Conservation (phyloP, 1,140 invertebrate genomes). For the Penaeus japonicus region DNA sequence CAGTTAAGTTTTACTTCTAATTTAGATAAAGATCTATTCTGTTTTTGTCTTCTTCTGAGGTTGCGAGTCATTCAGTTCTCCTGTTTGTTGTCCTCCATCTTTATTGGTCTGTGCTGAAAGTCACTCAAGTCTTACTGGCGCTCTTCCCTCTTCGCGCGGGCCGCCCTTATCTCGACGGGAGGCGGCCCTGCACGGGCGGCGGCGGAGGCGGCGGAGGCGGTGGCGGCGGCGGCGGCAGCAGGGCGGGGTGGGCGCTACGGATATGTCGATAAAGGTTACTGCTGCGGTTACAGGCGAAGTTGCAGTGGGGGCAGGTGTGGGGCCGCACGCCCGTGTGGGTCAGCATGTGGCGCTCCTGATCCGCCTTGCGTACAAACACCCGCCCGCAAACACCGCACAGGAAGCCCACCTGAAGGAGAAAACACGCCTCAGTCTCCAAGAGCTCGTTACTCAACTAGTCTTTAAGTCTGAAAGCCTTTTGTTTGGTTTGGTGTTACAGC, state of each 20-base stretch:
- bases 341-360: conserved; percentile 52
- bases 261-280: conserved; percentile 58
- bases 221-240: conserved; percentile 10
- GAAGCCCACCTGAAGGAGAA: conserved; percentile 48
- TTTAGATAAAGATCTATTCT: no score
- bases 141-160: no score
- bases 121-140: no score
- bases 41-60: no score
- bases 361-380: conserved; percentile 48
- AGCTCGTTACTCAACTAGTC: not conserved
- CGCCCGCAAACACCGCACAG: conserved; percentile 52
- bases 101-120: no score
- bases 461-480: no score
- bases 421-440: conserved; percentile 45
- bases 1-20: no score
- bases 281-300: conserved; percentile 54
- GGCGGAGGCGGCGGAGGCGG: conserved; percentile 14
- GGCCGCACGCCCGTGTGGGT: conserved; percentile 53
- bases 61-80: no score
- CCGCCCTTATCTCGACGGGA: conserved; percentile 29
- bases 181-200: conserved; percentile 19
- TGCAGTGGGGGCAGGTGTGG: conserved; percentile 50
- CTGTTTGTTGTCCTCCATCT: no score
- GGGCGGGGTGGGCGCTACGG: conserved; percentile 48
- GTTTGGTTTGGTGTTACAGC: no score